Evolutionary conservation across 2,888 invertebrate species (phyloP), one percentile per base, ranked within the genome.

Genomic region (Saturnia japonica): DNA sequence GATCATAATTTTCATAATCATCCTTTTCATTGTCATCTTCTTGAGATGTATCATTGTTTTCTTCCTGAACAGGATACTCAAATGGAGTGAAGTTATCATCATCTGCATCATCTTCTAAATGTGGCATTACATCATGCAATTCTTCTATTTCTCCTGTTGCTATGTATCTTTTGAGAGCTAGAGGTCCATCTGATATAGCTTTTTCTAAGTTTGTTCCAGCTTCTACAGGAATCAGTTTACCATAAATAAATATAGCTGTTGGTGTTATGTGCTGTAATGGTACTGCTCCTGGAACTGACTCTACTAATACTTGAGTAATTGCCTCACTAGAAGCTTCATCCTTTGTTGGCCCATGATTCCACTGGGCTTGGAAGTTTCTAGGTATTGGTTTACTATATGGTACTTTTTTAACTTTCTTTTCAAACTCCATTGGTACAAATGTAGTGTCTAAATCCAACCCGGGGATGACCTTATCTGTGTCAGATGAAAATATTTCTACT

Each of bases 361-460:
- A 99, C 78, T 98, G 98, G n/a, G 97, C 98, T 92, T 99, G 98
- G 94, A 99, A 99, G 84, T 98, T 98, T 80, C 97, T 96, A 3
- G 99, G 99, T 87, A 99, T 99, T 22, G 99, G 99, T 89, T 99
- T 98, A 80, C 98, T 98, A 85, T 98, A 99, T 11, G 99, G 99
- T 70, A 98, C 97, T 86, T 97, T 97, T 84, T 97, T 97, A 57
- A 96, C 95, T 79, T 96, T 96, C 85, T 96, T 96, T 72, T 95
- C 95, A 85, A 96, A 96, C 57, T 96, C 96, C 82, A 96, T 96
- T 54, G 94, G 95, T 72, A 94, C 84, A 73, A 94, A 91, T 75
- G 95, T 94, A 14, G 95, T 94, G 84, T 97, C 97, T 81, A 98
- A 95, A 90, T 98, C 98, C 71, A 98, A 92, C 62, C 98, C 98